Conservation (phyloP, 1,140 invertebrate species). For the Cydia strobilella region DNA sequence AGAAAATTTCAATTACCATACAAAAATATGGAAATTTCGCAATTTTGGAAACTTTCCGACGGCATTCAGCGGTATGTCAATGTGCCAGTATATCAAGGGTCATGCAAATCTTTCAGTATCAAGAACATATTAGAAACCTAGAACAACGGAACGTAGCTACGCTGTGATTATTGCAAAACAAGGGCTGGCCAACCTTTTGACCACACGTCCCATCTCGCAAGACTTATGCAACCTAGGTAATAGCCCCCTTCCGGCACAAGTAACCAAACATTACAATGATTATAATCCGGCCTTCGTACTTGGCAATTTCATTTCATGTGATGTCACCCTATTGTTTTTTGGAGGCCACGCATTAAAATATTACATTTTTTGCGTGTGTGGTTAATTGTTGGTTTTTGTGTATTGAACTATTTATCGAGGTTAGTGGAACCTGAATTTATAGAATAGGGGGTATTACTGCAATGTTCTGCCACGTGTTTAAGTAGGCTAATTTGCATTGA, state of each 20-base stretch:
- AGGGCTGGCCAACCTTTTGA: conserved; percentile 14
- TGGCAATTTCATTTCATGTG: conserved; percentile 37
- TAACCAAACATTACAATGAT: conserved; percentile 35
- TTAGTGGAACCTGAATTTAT: neutral
- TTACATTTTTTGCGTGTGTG: conserved; percentile 25
- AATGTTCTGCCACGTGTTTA: too few species aligned
- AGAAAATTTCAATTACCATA: too few species aligned
- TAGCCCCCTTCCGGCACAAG: conserved; percentile 33
- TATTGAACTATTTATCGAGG: conserved; percentile 8
- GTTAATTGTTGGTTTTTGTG: conserved; percentile 21
- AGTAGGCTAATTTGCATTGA: too few species aligned
- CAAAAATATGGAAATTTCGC: too few species aligned
- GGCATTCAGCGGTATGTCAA: too few species aligned
- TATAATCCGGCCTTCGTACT: conserved; percentile 35
- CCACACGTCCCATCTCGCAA: conserved; percentile 21
- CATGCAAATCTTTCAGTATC: neutral
- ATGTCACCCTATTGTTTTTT: conserved; percentile 54
- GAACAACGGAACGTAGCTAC: neutral
- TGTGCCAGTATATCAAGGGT: too few species aligned
- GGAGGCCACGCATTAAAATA: conserved; percentile 42
- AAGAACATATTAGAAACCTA: neutral
- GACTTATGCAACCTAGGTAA: conserved; percentile 34
- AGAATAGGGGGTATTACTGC: too few species aligned
- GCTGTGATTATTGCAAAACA: neutral
- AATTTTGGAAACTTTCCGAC: too few species aligned